Base-by-base conservation (phyloP, 2,888 invertebrate species). In the Stramonita haemastoma region DNA sequence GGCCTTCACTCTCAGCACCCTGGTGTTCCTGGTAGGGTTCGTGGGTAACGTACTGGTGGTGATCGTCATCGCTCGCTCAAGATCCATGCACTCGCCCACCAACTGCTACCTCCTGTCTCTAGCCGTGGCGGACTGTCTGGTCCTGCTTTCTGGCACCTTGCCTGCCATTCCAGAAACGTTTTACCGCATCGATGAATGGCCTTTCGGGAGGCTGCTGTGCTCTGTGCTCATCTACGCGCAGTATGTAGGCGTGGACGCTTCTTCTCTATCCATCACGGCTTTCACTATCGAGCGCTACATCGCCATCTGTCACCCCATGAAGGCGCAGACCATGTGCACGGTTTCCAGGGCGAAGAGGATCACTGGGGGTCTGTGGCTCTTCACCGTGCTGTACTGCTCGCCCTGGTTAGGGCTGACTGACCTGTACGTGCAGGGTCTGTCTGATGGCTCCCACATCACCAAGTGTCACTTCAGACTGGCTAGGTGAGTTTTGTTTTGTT, bases 281-380 rank as follows among this genome's bases (percentile, higher is more conserved):
- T 97, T 97, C 95, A 97, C 97, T 0, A 96, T 97, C 29, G 97
- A 97, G 94, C 95, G 97, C 79, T 97, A 97, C 94, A 97, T 97
- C 86, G 97, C 97, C 91, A 97, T 97, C 89, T 97, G 97, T 92
- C 96, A 97, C 93, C 97, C 97, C 2, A 96, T 97, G 96, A 96
- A 92, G 66, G 95, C 96, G 13, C 97, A 97, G 92, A 96, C 96
- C 29, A 96, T 97, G 92, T 97, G 97, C 94, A 97, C 97, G 0
- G 96, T 97, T 26, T 96, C 96, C 83, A 94, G 97, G 70, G 97
- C 97, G 70, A 97, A 97, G 93, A 95, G 96, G 91, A 97, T 97
- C 90, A 97, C 97, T 87, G 93, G 95, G 0, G 95, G 95, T 26
- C 96, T 97, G 79, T 97, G 97, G 97, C 92, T 96, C 8, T 97